These are phyloP conservation scores for Nycticebus coucang DNA, from an alignment of 2,113 vertebrate genomes.

Conservation along the genomic window DNA sequence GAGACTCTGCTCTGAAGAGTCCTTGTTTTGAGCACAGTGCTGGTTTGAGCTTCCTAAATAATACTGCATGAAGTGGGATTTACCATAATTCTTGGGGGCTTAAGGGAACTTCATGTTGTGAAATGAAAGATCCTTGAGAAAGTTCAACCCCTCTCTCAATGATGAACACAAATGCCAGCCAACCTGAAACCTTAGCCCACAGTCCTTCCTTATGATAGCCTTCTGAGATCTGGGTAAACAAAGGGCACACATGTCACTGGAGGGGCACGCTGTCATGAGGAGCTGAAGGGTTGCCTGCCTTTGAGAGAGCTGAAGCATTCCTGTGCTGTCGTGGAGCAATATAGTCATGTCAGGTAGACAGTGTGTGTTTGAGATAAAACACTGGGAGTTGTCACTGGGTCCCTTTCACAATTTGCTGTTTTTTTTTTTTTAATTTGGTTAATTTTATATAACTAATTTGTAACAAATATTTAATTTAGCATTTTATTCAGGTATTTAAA, in stretches of 20 bases:
- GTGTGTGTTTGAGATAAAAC: not conserved
- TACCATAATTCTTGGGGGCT: not conserved
- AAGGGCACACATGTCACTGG: not conserved
- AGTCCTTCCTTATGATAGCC: constrained; percentile 36
- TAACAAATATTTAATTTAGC: not conserved
- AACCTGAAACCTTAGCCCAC: constrained; percentile 43
- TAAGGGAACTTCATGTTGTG: constrained; percentile 10
- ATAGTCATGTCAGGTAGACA: too few relatives aligned
- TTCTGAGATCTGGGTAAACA: not conserved
- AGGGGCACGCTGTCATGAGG: not conserved
- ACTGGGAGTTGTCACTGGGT: not conserved
- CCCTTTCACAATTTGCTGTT: not conserved
- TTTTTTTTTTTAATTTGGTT: not conserved
- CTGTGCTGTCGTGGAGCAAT: not conserved
- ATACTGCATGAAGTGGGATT: not conserved
- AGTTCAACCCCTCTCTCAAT: not conserved
- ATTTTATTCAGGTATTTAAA: constrained; percentile 33
- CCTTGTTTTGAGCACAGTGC: not conserved
- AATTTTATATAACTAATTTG: not conserved
- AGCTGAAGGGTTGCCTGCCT: not conserved
- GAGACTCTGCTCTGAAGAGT: not conserved
- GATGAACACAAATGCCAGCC: not conserved
- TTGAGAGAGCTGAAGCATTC: not conserved
- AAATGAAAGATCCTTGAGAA: constrained; percentile 67
- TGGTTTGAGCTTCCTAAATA: not conserved